phyloP scores from a whole-genome alignment of 2,888 invertebrate genomes.

The Drosophila neonasuta region DNA sequence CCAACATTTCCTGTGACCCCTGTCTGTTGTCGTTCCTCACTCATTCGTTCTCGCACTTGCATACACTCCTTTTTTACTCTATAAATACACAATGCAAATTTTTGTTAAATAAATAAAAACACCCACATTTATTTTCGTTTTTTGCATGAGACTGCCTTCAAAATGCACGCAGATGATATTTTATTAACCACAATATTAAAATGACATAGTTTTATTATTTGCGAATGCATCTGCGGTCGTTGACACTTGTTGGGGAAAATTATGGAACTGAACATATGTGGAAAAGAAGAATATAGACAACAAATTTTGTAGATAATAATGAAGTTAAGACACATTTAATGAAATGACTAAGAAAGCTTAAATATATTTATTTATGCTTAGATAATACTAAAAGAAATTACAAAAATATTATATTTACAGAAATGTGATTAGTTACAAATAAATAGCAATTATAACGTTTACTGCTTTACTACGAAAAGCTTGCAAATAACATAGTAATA shows the following conservation, averaged over 20 bases:
- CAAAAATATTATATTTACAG: too few species aligned
- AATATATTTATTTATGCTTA: too few species aligned
- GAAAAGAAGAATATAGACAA: background rate
- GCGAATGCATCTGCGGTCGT: conserved; percentile 11
- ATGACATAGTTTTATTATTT: conserved; percentile 1
- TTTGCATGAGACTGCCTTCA: conserved; percentile 4
- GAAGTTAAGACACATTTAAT: background rate
- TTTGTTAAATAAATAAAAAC: conserved; percentile 12
- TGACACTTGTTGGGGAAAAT: conserved; percentile 2
- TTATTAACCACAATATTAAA: conserved; percentile 12
- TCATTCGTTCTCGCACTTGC: background rate
- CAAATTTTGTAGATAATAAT: too few species aligned
- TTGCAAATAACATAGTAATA: background rate
- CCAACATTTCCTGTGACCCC: background rate
- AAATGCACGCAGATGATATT: conserved; percentile 17
- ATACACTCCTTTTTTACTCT: background rate
- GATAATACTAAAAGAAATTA: too few species aligned
- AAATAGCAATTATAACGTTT: too few species aligned
- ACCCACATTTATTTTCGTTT: background rate
- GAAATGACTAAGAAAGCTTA: too few species aligned
- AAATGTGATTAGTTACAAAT: too few species aligned
- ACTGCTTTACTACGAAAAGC: too few species aligned
- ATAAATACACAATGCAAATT: conserved; percentile 38
- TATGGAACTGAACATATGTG: background rate
- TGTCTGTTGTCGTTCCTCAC: background rate